Base-by-base conservation (phyloP, 1,140 invertebrate genomes). In the Listronotus bonariensis region DNA sequence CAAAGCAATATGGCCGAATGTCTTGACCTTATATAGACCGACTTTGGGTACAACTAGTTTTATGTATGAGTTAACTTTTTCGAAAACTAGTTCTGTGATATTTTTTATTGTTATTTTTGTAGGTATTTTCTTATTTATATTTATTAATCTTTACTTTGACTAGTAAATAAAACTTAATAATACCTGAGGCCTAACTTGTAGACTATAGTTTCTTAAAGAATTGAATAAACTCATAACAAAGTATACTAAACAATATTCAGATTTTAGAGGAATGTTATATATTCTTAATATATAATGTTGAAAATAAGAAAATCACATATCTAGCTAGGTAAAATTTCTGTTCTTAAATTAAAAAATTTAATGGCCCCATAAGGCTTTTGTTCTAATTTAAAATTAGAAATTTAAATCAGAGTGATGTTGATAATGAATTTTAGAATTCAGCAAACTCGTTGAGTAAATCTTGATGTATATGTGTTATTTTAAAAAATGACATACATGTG, bases 191-290 rank as follows among this genome's bases (percentile, higher is more conserved):
- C 46, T 49, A 49, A 49, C 46, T 49, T 49, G 15, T 49, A 49
- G 46, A 26, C 15, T 18, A 15, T 49, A 49, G 46, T 18, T 49
- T 49, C 15, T 49, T 49, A 26, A 36, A 36, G 34, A 36, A 36
- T 10, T 36, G 11, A 36, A 20, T 49, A 49, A 49, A 49, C 26
- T 49, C 46, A 49, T 49, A 49, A 49, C 46, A 49, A 49, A 49
- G 46, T 49, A 49, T 49, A 49, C 46, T 49, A 49, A 49, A 49
- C 46, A 49, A 49, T 49, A 49, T 49, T 49, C 46, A 18, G 18
- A 20, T 49, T 46, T 49, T 49, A 49, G 46, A 49, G 20, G 15
- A 18, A 49, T 49, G 46, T 49, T 36, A 36, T 49, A 20, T 49
- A 49, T 18, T 49, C 15, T 49, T 49, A 49, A 20, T 49, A 20